These are phyloP conservation scores for Sinopyrophorus schimmeli DNA, from an alignment of 2,888 invertebrate species.

Conservation along the genomic window DNA sequence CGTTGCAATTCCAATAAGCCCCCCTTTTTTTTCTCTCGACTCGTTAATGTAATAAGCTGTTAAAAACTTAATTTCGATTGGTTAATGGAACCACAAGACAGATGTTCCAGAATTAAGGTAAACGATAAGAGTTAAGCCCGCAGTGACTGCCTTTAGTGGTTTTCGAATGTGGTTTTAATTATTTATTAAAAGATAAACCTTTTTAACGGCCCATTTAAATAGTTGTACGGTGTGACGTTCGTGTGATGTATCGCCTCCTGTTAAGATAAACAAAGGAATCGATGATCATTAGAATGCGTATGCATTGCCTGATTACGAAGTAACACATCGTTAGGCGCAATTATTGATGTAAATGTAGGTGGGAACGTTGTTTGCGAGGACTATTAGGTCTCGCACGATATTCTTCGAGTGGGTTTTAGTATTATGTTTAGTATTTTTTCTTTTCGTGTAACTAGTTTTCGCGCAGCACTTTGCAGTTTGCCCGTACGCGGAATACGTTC, in stretches of 20 bases:
- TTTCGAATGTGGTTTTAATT: slow-evolving; percentile 25
- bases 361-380: slow-evolving; percentile 34
- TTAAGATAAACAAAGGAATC: slow-evolving; percentile 29
- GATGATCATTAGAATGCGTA: slow-evolving; percentile 40
- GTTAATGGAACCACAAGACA: slow-evolving; percentile 24
- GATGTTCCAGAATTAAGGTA: slow-evolving; percentile 25
- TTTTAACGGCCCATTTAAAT: slow-evolving; percentile 17
- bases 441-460: no score
- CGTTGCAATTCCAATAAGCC: slow-evolving; percentile 21
- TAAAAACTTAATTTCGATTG: no score
- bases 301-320: slow-evolving; percentile 43
- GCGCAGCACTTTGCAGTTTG: no score
- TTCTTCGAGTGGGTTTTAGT: slow-evolving; percentile 24
- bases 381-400: slow-evolving; percentile 37
- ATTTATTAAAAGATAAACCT: slow-evolving; percentile 28
- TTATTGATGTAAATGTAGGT: slow-evolving; percentile 45
- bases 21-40: no score
- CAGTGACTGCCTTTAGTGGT: no score
- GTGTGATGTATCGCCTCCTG: slow-evolving; percentile 29
- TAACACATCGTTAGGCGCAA: slow-evolving; percentile 46
- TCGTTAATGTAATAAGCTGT: no score
- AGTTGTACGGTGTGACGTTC: slow-evolving; percentile 34
- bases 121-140: slow-evolving; percentile 27
- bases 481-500: no score
- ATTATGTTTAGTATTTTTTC: slow-evolving; percentile 26